A percentile compares a stretch with the other conserved stretches of the same genome.
Evolutionary conservation across 2,113 vertebrate genomes (phyloP).

Genomic region (Porphyrio hochstetteri): DNA sequence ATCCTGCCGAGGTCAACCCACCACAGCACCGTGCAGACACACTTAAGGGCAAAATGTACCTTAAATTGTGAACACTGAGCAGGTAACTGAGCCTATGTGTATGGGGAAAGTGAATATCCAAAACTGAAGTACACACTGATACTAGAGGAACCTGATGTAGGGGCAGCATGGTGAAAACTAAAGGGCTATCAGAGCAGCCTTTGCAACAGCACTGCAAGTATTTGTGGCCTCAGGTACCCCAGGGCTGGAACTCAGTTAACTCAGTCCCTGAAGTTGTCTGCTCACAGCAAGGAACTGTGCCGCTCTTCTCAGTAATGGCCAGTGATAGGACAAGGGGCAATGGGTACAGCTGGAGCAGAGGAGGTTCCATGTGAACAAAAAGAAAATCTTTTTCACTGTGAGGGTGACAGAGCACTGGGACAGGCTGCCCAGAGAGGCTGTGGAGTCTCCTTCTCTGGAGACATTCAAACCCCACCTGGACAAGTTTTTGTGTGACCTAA

Average conservation of each 20-base stretch:
- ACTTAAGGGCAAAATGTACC: rapidly evolving
- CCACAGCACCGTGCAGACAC: not conserved
- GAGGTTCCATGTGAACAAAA: no score
- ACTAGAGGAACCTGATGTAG: not conserved
- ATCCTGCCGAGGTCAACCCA: no score
- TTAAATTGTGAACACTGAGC: not conserved
- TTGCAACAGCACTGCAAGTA: not conserved
- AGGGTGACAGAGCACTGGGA: no score
- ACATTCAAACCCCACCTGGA: no score
- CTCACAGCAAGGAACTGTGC: not conserved
- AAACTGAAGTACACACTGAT: not conserved
- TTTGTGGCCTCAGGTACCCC: not conserved
- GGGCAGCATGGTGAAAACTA: not conserved
- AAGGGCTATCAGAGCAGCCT: not conserved
- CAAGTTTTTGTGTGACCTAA: no score
- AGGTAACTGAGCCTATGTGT: not conserved
- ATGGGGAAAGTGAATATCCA: not conserved
- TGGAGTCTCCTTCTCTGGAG: no score
- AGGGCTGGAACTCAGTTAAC: rapidly evolving
- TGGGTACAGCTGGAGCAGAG: no score
- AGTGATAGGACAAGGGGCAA: no score
- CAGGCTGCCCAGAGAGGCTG: no score
- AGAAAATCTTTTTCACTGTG: no score
- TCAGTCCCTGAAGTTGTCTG: not conserved
- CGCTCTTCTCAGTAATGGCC: no score